phyloP scores from a whole-genome alignment of 23 tunicate genomes.

The Ascidia mentula region DNA sequence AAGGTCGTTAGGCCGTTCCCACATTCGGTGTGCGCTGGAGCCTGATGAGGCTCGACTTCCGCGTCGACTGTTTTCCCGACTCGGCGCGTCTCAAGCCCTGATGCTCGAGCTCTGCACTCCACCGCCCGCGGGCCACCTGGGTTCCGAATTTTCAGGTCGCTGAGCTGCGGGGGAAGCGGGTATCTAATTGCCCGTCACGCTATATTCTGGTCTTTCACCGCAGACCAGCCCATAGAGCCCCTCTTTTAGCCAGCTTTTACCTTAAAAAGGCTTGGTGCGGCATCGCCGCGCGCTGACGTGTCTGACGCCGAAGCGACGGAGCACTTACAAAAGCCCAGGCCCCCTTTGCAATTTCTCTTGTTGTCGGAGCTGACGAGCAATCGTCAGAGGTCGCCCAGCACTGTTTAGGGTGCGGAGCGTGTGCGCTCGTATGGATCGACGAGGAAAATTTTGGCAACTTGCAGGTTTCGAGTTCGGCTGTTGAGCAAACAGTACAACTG shows the following conservation, averaged over 20 bases:
- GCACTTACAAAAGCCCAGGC: slow-evolving; percentile 15
- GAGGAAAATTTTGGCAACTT: slow-evolving; percentile 78
- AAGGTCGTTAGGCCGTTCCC: slow-evolving; percentile 5
- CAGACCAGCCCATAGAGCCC: not conserved
- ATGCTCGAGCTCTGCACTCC: not conserved
- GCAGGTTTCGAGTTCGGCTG: slow-evolving; percentile 56
- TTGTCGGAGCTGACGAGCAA: slow-evolving; percentile 4
- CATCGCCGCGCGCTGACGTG: slow-evolving; percentile 13
- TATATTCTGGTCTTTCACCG: slow-evolving; percentile 25
- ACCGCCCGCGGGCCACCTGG: not conserved
- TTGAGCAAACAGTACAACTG: slow-evolving; percentile 51
- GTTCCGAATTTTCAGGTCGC: slow-evolving; percentile 2
- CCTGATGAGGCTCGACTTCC: slow-evolving; percentile 10
- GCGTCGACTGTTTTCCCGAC: slow-evolving; percentile 6
- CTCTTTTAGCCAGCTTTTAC: not conserved
- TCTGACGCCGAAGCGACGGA: slow-evolving; percentile 1
- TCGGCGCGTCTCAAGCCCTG: not conserved
- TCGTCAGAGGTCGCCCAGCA: not conserved
- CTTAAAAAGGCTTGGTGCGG: not conserved
- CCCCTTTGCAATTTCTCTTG: slow-evolving; percentile 14
- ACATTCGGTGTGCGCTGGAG: slow-evolving; percentile 10
- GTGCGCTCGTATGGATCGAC: slow-evolving; percentile 53
- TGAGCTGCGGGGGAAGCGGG: slow-evolving; percentile 17
- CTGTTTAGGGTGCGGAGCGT: slow-evolving; percentile 41
- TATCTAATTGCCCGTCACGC: slow-evolving; percentile 46